A percentile compares a stretch with the other conserved stretches of the same genome.
phyloP scores from a whole-genome alignment of 2,797 vertebrate species.

The Corythornis leucogaster region DNA sequence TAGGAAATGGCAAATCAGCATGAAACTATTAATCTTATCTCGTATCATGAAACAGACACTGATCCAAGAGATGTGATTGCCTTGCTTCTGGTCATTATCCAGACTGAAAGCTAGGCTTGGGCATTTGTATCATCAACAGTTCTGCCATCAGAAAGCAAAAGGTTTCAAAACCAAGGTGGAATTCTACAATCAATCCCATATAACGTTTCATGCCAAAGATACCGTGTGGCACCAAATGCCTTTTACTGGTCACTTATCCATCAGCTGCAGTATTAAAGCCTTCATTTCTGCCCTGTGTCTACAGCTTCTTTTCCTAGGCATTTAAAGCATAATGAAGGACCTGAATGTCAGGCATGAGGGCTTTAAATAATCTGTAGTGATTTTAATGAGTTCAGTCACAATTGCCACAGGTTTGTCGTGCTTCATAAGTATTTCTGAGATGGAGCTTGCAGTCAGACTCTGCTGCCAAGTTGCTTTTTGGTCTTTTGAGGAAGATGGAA shows the following conservation, averaged over 20 bases:
- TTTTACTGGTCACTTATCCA: background rate
- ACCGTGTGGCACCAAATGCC: background rate
- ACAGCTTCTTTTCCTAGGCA: background rate
- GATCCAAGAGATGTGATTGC: conserved; percentile 56
- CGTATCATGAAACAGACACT: conserved; percentile 31
- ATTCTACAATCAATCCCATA: background rate
- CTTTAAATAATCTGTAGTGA: conserved; percentile 47
- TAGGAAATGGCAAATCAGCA: conserved; percentile 66
- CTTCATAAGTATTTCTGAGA: conserved; percentile 44
- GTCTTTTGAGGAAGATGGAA: conserved; percentile 4
- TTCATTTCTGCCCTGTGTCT: background rate
- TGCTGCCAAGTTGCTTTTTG: conserved; percentile 42
- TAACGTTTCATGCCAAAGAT: conserved; percentile 20
- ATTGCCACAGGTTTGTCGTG: conserved; percentile 17
- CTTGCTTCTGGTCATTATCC: conserved; percentile 48
- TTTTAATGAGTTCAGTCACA: conserved; percentile 50
- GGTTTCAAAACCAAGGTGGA: conserved; percentile 10
- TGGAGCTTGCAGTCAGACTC: conserved; percentile 1
- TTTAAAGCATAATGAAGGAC: conserved; percentile 25
- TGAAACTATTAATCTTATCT: conserved; percentile 67
- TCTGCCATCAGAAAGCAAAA: conserved; percentile 26
- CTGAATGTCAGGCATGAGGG: conserved; percentile 25
- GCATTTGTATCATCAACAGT: background rate
- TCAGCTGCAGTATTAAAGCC: background rate
- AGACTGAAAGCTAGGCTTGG: background rate